Base-by-base conservation (phyloP, 2,888 invertebrate species). In the Habrosyne pyritoides region DNA sequence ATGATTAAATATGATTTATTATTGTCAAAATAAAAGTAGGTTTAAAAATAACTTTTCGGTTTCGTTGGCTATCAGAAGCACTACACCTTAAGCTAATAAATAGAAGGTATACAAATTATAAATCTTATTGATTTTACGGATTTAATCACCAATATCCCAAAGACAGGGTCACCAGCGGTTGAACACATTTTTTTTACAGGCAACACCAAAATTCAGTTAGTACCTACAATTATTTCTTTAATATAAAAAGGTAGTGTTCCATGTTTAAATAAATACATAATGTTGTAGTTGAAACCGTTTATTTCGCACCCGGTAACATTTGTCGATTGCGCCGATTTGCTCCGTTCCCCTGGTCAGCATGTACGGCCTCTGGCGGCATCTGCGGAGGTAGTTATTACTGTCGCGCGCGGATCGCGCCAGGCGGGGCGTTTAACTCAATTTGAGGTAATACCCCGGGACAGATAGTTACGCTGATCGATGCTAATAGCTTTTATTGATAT, bases 401-500 rank as follows among this genome's bases (percentile, higher is more conserved):
- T 72, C 75, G 70, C 67, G 66, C 59, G 70, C 64, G 63, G 69
- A 66, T 42, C 42, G 14, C 42, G 42, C 14, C 42, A 42, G 42
- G 42, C 69, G 63, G 69, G 66, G 73, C 83, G 84, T 85, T 89
- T 90, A 89, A 81, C 85, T 84, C 86, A 87, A 89, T 89, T 89
- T 79, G 78, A 79, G 74, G 77, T 79, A 86, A 88, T 85, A 81
- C 77, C 72, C 67, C 76, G 69, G 75, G 83, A 85, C 83, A 84
- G 83, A 82, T 86, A 86, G 83, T 87, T 84, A 87, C 77, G 62
- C 79, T 88, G 91, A 90, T 89, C 84, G 89, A 89, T 86, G 84
- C 74, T 91, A 90, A 91, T 90, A 78, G 84, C 84, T 81, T 91
- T 91, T 91, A 91, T 91, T 91, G 91, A 91, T 91, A 91, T 88